Evolutionary conservation across 2,113 vertebrate genomes (phyloP).

Genomic region (Alouatta palliata): DNA sequence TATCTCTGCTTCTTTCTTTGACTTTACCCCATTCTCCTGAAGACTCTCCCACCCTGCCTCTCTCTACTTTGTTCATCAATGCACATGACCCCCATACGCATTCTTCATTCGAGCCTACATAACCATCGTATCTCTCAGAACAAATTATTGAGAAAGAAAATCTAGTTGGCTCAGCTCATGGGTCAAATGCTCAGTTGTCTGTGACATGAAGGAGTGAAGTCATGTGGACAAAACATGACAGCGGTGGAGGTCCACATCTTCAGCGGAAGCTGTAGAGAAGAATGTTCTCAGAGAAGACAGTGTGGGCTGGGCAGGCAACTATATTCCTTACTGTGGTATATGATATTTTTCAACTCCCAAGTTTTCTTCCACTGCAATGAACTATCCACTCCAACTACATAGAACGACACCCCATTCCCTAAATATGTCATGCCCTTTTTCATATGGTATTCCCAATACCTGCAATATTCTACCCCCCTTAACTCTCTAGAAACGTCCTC

Average conservation of each 20-base stretch:
- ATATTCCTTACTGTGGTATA: fast-evolving
- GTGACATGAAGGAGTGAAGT: neutral
- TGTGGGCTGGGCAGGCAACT: neutral
- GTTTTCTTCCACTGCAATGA: neutral
- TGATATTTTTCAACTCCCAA: neutral
- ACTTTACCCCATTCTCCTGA: neutral
- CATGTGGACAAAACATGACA: neutral
- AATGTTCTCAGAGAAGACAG: neutral
- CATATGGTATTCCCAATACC: neutral
- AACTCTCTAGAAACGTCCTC: neutral
- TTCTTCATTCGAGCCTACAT: neutral
- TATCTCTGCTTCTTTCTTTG: neutral
- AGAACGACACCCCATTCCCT: neutral
- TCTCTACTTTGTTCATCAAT: neutral
- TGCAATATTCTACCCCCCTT: neutral
- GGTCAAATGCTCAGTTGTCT: neutral
- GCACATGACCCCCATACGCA: neutral
- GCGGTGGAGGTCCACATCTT: neutral
- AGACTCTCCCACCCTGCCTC: neutral
- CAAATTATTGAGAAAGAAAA: neutral
- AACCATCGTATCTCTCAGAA: neutral
- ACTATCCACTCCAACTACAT: neutral
- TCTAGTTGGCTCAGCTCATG: neutral
- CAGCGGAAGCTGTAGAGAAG: neutral
- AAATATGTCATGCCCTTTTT: neutral